These are phyloP conservation scores for Tupiocoris notatus DNA, from an alignment of 2,888 invertebrate species.

Conservation along the genomic window DNA sequence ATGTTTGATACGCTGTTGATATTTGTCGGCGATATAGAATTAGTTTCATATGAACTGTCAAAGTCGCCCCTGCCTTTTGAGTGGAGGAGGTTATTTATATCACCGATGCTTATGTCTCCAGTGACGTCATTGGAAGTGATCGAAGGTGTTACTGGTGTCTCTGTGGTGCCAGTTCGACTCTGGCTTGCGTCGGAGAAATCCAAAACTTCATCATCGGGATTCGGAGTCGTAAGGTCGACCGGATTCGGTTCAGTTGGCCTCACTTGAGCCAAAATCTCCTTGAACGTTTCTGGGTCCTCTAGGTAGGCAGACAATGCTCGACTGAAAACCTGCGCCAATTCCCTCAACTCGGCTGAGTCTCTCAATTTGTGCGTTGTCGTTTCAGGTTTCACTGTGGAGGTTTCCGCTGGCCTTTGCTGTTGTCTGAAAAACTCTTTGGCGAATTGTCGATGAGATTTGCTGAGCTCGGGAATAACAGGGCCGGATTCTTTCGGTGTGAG, in stretches of 20 bases:
- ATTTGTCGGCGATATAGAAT: conserved; percentile 24
- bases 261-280: conserved; percentile 71
- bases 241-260: conserved; percentile 69
- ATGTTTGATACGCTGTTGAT: not conserved
- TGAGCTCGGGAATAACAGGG: conserved; percentile 10
- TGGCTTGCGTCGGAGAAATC: conserved; percentile 69
- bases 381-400: conserved; percentile 15
- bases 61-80: conserved; percentile 26
- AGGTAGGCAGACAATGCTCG: conserved; percentile 78
- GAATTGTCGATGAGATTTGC: conserved; percentile 10
- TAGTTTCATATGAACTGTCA: conserved; percentile 36
- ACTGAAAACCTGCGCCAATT: conserved; percentile 80
- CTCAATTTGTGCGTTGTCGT: conserved; percentile 43
- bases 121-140: conserved; percentile 18
- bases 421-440: not conserved
- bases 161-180: conserved; percentile 38
- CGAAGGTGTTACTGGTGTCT: conserved; percentile 38
- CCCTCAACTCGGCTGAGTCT: conserved; percentile 59
- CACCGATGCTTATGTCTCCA: conserved; percentile 37
- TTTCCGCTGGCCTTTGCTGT: not conserved
- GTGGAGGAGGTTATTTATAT: conserved; percentile 42
- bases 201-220: conserved; percentile 66
- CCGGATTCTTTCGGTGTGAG: conserved; percentile 38
- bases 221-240: conserved; percentile 53
- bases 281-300: conserved; percentile 78